Evolutionary conservation across 1,140 invertebrate genomes (phyloP).

Genomic region (Drosophila subobscura): DNA sequence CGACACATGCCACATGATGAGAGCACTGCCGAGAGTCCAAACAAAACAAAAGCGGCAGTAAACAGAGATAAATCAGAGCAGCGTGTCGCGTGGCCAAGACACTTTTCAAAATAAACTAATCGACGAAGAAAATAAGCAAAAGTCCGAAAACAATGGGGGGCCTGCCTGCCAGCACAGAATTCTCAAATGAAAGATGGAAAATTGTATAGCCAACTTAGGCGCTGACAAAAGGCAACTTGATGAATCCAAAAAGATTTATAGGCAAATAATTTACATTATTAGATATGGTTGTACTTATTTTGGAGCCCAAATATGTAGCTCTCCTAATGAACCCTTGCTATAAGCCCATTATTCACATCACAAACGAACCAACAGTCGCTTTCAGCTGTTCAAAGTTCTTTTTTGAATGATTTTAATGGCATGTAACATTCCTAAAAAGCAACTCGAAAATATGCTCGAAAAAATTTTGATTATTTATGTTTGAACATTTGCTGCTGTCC

Average conservation of each 20-base stretch:
- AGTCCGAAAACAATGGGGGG: conserved; percentile 39
- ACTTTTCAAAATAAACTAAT: conserved; percentile 36
- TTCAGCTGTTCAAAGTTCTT: conserved; percentile 56
- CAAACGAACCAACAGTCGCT: conserved; percentile 9
- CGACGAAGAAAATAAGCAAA: conserved; percentile 3
- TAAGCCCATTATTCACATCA: conserved; percentile 5
- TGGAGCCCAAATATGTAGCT: too few species aligned
- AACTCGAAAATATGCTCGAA: conserved; percentile 50
- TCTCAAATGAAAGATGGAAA: conserved; percentile 40
- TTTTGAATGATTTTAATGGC: conserved; percentile 43
- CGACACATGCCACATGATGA: not conserved
- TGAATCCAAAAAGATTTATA: conserved; percentile 11
- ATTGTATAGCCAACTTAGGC: conserved; percentile 61
- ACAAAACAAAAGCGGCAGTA: conserved; percentile 22
- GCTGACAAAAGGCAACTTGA: not conserved
- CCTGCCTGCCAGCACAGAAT: conserved; percentile 17
- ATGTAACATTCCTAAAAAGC: conserved; percentile 57
- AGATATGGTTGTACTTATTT: too few species aligned
- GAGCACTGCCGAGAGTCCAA: conserved; percentile 2
- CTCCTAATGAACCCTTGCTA: too few species aligned
- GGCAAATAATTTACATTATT: conserved; percentile 4
- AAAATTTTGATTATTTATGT: conserved; percentile 73
- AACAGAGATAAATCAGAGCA: conserved; percentile 67
- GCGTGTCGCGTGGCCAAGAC: conserved; percentile 55
- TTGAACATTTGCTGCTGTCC: conserved; percentile 79